Evolutionary conservation across 2,113 vertebrate species (phyloP).

Genomic region (Mus pahari): DNA sequence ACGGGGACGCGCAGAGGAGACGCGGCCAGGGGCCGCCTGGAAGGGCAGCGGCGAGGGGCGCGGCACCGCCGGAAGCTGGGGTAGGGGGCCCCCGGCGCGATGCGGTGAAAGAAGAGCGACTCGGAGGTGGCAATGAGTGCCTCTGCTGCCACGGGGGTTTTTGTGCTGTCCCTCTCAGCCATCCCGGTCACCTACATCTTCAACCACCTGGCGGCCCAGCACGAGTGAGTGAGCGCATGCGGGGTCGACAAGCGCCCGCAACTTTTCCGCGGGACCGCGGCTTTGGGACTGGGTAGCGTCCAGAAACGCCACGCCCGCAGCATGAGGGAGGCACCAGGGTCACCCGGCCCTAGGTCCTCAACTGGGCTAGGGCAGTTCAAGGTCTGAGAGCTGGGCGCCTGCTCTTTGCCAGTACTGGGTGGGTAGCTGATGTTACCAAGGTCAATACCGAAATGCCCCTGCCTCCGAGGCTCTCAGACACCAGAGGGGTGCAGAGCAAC

Average conservation of each 20-base stretch:
- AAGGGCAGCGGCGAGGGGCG: conserved; percentile 21
- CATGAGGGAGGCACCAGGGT: background rate
- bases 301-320: too few species aligned
- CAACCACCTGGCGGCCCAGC: conserved; percentile 88
- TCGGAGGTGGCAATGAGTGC: conserved; percentile 88
- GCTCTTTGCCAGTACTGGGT: background rate
- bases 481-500: background rate
- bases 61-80: conserved; percentile 64
- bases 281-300: background rate
- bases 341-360: background rate
- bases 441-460: background rate
- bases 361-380: background rate
- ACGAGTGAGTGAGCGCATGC: conserved; percentile 87
- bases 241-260: background rate
- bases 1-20: background rate
- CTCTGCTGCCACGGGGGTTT: conserved; percentile 93
- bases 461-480: background rate
- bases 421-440: background rate
- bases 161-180: conserved; percentile 92
- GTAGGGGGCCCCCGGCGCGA: background rate
- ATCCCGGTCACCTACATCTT: conserved; percentile 93
- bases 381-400: background rate
- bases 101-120: conserved; percentile 55
- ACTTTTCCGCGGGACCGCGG: background rate
- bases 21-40: background rate